Evolutionary conservation across 2,888 invertebrate genomes (phyloP), one percentile per base, ranked within the genome.

Genomic region (Aphelenchoides bicaudatus): DNA sequence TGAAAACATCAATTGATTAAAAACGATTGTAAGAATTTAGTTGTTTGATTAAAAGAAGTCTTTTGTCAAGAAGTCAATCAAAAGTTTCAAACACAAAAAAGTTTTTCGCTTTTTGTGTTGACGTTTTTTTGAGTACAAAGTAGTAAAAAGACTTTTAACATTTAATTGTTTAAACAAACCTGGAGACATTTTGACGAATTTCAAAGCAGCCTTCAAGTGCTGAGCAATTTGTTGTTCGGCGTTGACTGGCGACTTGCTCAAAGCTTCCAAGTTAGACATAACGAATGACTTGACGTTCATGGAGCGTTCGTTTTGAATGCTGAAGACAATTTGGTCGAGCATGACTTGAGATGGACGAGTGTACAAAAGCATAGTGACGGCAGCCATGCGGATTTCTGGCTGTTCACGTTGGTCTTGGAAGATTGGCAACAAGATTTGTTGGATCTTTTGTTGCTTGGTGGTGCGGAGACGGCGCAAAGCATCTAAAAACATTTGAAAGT

Each of bases 341-440:
- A 63, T 29, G 67, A 27, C 21, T 34, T 51, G 21, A 21, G 19
- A 34, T 27, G 31, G 31, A 3, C 16, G 39, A n/a, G 52, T 51
- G 49, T 31, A 51, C 37, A 72, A 47, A 55, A 72, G 47, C 69
- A 72, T 55, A 48, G 58, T 53, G 51, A 65, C 23, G 31, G 67
- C 58, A 38, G 54, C 54, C 52, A 63, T 61, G 19, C 71, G 66
- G 51, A 71, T 30, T 37, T 62, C 63, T 28, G 63, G 49, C n/a
- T 43, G 37, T 46, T 68, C 64, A 6, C 28, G 38, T 6, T 6
- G 50, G 63, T 73, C 66, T 57, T 62, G 39, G 58, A 61, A 62
- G 43, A 70, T 39, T 6, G 70, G 70, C 59, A 70, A 47, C 37
- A 72, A 51, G 30, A 66, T 30, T 13, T 43, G 29, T 10, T 58